Evolutionary conservation across 2,888 invertebrate genomes (phyloP), one percentile per base, ranked within the genome.

Genomic region (Hipparchia sbordonii): DNA sequence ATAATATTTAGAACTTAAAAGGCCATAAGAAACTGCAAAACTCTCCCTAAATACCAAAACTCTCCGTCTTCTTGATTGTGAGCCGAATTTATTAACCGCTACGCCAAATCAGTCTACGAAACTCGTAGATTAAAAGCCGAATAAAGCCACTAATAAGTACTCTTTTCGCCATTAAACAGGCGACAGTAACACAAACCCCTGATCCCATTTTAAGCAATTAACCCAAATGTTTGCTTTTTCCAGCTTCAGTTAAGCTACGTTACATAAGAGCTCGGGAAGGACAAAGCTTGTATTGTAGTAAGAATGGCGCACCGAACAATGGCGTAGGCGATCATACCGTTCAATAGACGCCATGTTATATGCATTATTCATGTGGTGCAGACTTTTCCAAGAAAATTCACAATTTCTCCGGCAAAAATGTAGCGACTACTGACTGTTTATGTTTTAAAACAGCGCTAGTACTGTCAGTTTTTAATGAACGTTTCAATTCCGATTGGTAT

Each of bases 301-400:
- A 74, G 74, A 73, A 75, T 74, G 75, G 75, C 67, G 72, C 77
- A 75, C 63, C 72, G 75, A 70, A 77, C 77, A 77, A 77, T 74
- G 66, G 76, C 74, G 71, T 70, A 75, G 77, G 74, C 78, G 77
- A 78, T 78, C 78, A 72, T 75, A 72, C 71, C 74, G 77, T 78
- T 79, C 78, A 77, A 78, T 79, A 77, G 74, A 77, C 75, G 74
- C 70, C 74, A 74, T 77, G 73, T 72, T 73, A 72, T 73, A 78
- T 74, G 76, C 77, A 78, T 76, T 75, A 78, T 78, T 77, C 77
- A 78, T 77, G 70, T 65, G 72, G 72, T 72, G 72, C 73, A 77
- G 72, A 76, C 63, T 72, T 72, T 74, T 71, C 72, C 70, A 72
- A 74, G 74, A 74, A 23, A 74, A 74, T 73, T 66, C 46, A 65